These are phyloP conservation scores for Cherax destructor DNA, from an alignment of 1,140 invertebrate species.

Conservation along the genomic window DNA sequence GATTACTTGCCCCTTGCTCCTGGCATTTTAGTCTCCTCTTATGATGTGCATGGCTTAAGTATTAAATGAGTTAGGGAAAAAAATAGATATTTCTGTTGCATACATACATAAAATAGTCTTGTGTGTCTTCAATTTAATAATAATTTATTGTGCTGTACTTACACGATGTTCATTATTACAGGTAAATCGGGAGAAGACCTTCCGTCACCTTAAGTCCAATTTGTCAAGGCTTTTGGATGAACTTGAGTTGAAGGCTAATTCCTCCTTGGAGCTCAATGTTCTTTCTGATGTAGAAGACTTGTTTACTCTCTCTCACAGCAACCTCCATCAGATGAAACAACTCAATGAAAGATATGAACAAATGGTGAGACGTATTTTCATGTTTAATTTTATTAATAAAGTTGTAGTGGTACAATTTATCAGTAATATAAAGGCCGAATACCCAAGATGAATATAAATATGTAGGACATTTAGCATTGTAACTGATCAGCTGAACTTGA, in stretches of 20 bases:
- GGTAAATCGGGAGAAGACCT: constrained; percentile 45
- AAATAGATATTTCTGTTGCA: too few species aligned
- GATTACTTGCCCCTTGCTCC: too few species aligned
- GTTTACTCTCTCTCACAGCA: constrained; percentile 12
- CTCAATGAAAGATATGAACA: constrained; percentile 41
- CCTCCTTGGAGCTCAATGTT: constrained; percentile 38
- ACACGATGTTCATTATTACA: not conserved
- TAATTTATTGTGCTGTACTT: too few species aligned
- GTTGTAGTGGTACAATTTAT: constrained; percentile 20
- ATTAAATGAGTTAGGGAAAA: too few species aligned
- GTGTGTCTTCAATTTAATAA: too few species aligned
- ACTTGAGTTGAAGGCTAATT: constrained; percentile 24
- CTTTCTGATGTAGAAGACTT: constrained; percentile 41
- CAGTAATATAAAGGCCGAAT: not conserved
- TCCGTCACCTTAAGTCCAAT: constrained; percentile 17
- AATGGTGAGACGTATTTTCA: constrained; percentile 28
- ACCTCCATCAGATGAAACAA: constrained; percentile 27
- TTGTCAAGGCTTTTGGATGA: constrained; percentile 20
- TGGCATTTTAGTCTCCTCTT: too few species aligned
- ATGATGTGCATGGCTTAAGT: too few species aligned
- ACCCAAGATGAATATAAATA: too few species aligned
- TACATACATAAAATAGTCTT: too few species aligned
- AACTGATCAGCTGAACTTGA: too few species aligned
- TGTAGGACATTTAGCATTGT: too few species aligned
- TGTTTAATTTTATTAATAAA: not conserved